These are phyloP conservation scores for Poecilus cupreus DNA, from an alignment of 2,888 invertebrate species.

Conservation along the genomic window DNA sequence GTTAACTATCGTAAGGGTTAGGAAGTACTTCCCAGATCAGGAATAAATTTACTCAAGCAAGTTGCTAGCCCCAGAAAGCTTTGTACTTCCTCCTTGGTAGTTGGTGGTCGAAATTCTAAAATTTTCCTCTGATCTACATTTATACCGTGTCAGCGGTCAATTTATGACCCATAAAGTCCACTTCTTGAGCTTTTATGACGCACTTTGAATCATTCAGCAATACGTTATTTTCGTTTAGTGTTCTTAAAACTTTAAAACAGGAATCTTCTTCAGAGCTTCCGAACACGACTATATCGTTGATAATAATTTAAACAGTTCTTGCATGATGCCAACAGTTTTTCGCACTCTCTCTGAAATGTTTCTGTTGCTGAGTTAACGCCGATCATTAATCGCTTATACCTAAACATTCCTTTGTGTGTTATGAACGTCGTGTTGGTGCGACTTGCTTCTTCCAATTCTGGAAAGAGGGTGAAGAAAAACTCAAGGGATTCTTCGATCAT, in stretches of 20 bases:
- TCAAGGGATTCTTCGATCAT: not conserved
- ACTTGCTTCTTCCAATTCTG: no score
- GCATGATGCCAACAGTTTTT: no score
- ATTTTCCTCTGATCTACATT: not conserved
- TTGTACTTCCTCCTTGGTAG: not conserved
- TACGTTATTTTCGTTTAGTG: not conserved
- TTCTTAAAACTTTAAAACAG: no score
- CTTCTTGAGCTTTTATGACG: not conserved
- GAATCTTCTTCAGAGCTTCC: no score
- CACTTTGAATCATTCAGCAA: not conserved
- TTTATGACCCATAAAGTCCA: constrained; percentile 6
- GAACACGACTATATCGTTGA: no score
- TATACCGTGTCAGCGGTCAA: not conserved
- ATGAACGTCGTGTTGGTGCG: no score
- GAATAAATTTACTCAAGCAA: not conserved
- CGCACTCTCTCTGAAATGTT: no score
- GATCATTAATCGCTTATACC: no score
- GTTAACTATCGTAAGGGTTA: not conserved
- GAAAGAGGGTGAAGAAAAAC: not conserved
- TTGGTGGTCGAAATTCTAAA: not conserved
- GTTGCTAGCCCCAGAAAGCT: not conserved
- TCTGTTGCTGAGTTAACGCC: no score
- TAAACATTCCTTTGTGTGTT: no score
- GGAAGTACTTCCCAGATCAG: not conserved
- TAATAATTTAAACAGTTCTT: no score